phyloP scores from a whole-genome alignment of 2,888 invertebrate genomes.

The Coremacera marginata region DNA sequence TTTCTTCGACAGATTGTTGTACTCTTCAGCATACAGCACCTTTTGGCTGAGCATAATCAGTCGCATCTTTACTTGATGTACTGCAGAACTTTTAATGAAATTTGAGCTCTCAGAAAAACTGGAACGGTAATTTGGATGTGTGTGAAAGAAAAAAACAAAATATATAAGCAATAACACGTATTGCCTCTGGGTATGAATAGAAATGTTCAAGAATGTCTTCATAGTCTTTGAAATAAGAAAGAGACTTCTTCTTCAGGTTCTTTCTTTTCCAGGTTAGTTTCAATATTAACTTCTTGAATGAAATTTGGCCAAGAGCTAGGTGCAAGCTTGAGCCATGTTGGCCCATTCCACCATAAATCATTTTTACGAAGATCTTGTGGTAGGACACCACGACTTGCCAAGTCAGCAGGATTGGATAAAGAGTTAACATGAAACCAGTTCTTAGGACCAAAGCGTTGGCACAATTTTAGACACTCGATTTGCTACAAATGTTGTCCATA shows the following conservation, averaged over 20 bases:
- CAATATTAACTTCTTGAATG: background rate
- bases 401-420: conserved; percentile 33
- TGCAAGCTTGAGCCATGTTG: conserved; percentile 19
- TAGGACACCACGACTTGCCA: conserved; percentile 29
- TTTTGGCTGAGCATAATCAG: too few relatives aligned
- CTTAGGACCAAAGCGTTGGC: background rate
- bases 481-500: conserved; percentile 39
- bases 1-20: conserved; percentile 6
- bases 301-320: background rate
- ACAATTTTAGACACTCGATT: conserved; percentile 33
- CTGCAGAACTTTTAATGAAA: background rate
- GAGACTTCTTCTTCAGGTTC: background rate
- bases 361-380: conserved; percentile 27
- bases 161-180: too few relatives aligned
- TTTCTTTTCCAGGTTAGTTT: background rate
- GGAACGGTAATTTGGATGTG: background rate
- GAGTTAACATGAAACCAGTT: conserved; percentile 38
- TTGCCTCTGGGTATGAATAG: background rate
- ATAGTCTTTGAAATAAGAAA: background rate
- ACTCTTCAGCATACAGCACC: too few relatives aligned
- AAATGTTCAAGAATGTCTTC: background rate
- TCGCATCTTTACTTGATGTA: too few relatives aligned
- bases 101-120: background rate
- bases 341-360: conserved; percentile 37
- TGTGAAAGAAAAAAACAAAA: background rate